phyloP scores from a whole-genome alignment of 2,888 invertebrate species.

The Gonocerus acuteangulatus region DNA sequence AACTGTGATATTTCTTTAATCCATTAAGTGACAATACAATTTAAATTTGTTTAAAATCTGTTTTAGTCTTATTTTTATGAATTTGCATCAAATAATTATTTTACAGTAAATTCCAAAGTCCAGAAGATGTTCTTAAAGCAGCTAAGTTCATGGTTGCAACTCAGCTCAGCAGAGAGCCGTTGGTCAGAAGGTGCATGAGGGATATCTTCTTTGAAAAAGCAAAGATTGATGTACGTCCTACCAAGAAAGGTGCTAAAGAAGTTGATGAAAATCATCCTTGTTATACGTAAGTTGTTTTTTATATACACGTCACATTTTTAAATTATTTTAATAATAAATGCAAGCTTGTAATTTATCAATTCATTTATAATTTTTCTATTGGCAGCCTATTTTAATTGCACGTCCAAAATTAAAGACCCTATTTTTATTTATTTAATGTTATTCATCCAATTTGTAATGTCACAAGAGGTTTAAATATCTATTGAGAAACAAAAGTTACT shows the following conservation, averaged over 20 bases:
- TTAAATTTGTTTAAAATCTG: no score
- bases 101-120: constrained; percentile 53
- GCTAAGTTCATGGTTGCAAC: constrained; percentile 91
- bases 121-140: constrained; percentile 80
- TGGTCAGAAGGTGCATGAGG: constrained; percentile 74
- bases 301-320: neutral
- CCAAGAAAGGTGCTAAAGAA: constrained; percentile 83
- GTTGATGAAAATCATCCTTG: constrained; percentile 92
- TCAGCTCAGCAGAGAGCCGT: constrained; percentile 85
- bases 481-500: no score
- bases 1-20: no score
- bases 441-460: no score
- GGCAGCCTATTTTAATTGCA: no score
- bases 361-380: no score
- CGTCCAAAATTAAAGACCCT: no score
- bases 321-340: no score
- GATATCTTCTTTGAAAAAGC: constrained; percentile 84
- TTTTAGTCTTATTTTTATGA: neutral
- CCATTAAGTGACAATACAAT: no score
- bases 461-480: no score
- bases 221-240: constrained; percentile 71
- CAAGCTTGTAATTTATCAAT: no score
- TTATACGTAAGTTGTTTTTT: constrained; percentile 50
- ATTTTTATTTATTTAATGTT: no score
- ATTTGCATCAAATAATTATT: neutral